Base-by-base conservation (phyloP, 2,888 invertebrate genomes). In the Patella depressa region DNA sequence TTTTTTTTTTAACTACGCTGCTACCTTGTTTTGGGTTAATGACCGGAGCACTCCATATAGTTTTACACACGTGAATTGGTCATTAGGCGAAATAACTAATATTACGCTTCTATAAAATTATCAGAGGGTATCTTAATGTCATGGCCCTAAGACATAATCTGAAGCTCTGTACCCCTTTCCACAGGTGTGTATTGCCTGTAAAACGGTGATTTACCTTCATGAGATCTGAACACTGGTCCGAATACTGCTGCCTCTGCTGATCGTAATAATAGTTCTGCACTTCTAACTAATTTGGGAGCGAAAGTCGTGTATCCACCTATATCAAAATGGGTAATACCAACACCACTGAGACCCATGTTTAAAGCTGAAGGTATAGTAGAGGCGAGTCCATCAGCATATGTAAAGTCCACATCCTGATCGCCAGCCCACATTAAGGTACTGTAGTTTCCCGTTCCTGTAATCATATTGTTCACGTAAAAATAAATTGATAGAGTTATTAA, bases 361-460 rank as follows among this genome's bases (percentile, higher is more conserved):
- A 89, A 81, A 12, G 88, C 87, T 1, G 89, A 87, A 11, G 87
- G 85, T 9, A 90, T 80, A 17, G 87, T 87, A n/a, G 88, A 87
- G 7, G 88, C 82, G 45, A 89, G 80, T 0, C 89, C 90, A 76
- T 89, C 89, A 7, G 83, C 87, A 55, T 76, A 79, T 34, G 84
- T 85, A 77, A 86, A 90, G 80, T 89, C 89, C 12, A 90, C 90
- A 79, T 89, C 88, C 81, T 90, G 90, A 71, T 90, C 90, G 2
- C 90, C 90, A 12, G 88, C 88, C 89, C 89, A 90, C 86, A 87
- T 85, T 54, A 89, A 74, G 7, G 87, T 85, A 17, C 86, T 87
- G 80, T 83, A 88, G 14, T 86, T 86, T 9, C 86, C 86, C 7
- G 83, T 84, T 45, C 88, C 89, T 86, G 77, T 24, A 71, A 69